These are phyloP conservation scores for Chironomus tentans DNA, from an alignment of 2,888 invertebrate genomes.

Conservation along the genomic window DNA sequence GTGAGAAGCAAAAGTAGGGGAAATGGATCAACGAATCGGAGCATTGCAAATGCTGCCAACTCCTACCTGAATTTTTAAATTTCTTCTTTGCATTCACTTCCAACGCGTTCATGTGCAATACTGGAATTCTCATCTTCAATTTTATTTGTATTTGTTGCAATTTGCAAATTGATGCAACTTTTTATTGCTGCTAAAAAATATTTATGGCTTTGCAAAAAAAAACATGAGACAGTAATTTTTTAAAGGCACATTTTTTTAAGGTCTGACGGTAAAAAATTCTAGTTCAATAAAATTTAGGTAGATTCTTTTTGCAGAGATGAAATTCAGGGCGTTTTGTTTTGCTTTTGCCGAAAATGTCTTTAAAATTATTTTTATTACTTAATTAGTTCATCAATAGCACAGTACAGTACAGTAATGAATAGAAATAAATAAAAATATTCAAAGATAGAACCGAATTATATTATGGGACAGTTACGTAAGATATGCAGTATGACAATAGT, in stretches of 20 bases:
- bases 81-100: background rate
- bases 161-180: conserved; percentile 7
- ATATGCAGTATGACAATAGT: background rate
- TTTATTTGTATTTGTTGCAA: background rate
- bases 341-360: no score
- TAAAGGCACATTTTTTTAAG: background rate
- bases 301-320: no score
- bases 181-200: background rate
- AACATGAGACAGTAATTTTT: conserved; percentile 6
- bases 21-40: conserved; percentile 11
- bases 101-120: background rate
- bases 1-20: background rate
- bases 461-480: background rate
- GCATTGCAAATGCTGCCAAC: background rate
- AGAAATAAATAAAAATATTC: no score
- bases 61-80: background rate
- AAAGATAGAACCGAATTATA: background rate
- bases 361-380: no score
- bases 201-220: background rate
- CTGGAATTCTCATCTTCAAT: background rate
- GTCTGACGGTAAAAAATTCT: no score
- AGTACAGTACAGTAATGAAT: no score
- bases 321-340: no score
- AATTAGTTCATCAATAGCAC: no score
- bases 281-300: no score